These are phyloP conservation scores for Autographa gamma DNA, from an alignment of 2,888 invertebrate species.

Conservation along the genomic window DNA sequence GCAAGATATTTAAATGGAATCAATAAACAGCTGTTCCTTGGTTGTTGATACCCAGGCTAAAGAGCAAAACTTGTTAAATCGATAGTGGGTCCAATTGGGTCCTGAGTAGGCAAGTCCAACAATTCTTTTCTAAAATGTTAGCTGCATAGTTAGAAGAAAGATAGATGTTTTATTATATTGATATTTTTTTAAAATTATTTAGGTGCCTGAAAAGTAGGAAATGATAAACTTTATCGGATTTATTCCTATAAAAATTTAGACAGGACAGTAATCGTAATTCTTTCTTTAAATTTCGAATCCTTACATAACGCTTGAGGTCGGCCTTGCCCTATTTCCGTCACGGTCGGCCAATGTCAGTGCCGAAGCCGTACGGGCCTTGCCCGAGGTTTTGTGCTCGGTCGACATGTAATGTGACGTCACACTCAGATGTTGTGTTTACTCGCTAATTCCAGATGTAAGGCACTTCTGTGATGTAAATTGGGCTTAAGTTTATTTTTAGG, in stretches of 20 bases:
- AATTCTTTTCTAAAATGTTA: no score
- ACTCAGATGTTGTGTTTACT: slow-evolving; percentile 50
- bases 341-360: slow-evolving; percentile 77
- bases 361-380: slow-evolving; percentile 55
- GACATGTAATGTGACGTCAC: slow-evolving; percentile 45
- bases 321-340: slow-evolving; percentile 73
- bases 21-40: no score
- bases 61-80: no score
- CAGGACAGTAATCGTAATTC: slow-evolving; percentile 4
- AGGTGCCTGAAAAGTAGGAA: no score
- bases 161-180: no score
- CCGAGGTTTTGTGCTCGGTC: slow-evolving; percentile 54
- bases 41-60: no score
- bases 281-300: slow-evolving; percentile 23
- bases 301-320: slow-evolving; percentile 61
- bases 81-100: no score
- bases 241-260: no score
- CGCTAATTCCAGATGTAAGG: slow-evolving; percentile 42
- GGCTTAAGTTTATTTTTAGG: slow-evolving; percentile 14
- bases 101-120: no score
- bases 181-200: no score
- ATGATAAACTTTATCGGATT: no score
- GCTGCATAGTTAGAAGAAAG: no score
- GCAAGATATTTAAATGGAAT: neutral
- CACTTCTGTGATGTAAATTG: slow-evolving; percentile 29